Conservation (phyloP, 1,140 invertebrate genomes). For the Rhynchophorus ferrugineus region DNA sequence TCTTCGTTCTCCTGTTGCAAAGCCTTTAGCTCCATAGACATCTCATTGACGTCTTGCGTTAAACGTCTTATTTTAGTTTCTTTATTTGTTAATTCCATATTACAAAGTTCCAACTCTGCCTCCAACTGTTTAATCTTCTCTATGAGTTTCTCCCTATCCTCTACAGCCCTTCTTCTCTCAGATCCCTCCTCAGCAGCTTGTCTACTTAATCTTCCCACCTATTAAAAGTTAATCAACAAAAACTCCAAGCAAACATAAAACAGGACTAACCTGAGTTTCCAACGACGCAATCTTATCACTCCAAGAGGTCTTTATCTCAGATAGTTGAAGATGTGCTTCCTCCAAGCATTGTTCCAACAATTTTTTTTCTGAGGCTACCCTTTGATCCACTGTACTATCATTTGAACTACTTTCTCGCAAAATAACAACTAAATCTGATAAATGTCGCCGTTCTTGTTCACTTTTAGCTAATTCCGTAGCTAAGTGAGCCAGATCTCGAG, state of each 20-base stretch:
- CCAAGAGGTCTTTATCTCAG: constrained; percentile 84
- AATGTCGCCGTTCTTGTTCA: constrained; percentile 55
- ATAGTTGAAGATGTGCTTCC: constrained; percentile 74
- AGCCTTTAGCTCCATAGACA: constrained; percentile 53
- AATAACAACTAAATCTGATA: constrained; percentile 58
- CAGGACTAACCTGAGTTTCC: constrained; percentile 64
- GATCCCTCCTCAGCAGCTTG: constrained; percentile 74
- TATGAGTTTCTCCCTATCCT: constrained; percentile 57
- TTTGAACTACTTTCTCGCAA: constrained; percentile 51
- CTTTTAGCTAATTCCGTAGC: constrained; percentile 52
- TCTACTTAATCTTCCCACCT: constrained; percentile 65
- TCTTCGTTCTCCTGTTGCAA: constrained; percentile 53
- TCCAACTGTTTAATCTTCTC: constrained; percentile 58
- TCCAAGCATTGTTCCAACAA: constrained; percentile 68
- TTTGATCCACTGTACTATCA: constrained; percentile 49
- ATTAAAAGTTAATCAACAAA: constrained; percentile 18
- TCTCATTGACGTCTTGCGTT: constrained; percentile 55
- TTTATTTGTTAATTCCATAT: constrained; percentile 60
- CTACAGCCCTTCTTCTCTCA: constrained; percentile 64
- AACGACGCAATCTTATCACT: constrained; percentile 78
- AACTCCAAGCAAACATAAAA: neutral
- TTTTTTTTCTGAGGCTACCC: constrained; percentile 52
- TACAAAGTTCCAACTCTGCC: constrained; percentile 61
- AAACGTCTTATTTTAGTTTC: constrained; percentile 57
- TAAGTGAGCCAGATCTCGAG: constrained; percentile 52